A percentile compares a stretch with the other conserved stretches of the same genome.
Evolutionary conservation across 2,888 invertebrate species (phyloP).

Genomic region (Eilema sororculum): DNA sequence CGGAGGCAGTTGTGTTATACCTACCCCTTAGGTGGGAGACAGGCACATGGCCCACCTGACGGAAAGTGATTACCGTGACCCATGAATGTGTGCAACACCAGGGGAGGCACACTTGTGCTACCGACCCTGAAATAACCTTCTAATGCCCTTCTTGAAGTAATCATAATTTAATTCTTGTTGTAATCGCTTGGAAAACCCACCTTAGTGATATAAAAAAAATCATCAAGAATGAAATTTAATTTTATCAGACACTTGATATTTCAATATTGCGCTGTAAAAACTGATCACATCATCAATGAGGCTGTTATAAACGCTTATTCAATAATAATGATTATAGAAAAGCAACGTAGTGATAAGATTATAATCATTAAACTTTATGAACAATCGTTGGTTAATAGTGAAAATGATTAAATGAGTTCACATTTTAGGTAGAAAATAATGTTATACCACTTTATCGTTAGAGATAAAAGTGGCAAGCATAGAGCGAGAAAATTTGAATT

Average conservation of each 20-base stretch:
- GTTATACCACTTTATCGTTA: not conserved
- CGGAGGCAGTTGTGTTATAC: too few relatives aligned
- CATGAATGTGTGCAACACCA: too few relatives aligned
- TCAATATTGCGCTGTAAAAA: conserved; percentile 40
- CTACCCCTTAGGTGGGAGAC: too few relatives aligned
- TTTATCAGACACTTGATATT: not conserved
- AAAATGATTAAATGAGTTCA: conserved; percentile 10
- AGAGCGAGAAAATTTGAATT: not conserved
- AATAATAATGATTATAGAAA: conserved; percentile 19
- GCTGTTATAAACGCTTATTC: conserved; percentile 40
- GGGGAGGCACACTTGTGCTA: too few relatives aligned
- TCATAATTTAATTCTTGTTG: too few relatives aligned
- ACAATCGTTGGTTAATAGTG: conserved; percentile 34
- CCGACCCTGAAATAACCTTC: too few relatives aligned
- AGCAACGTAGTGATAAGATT: conserved; percentile 29
- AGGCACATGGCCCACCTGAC: too few relatives aligned
- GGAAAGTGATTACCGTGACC: too few relatives aligned
- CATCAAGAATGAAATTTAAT: not conserved
- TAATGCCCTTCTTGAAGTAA: too few relatives aligned
- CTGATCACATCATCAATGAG: conserved; percentile 45
- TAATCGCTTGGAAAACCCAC: too few relatives aligned
- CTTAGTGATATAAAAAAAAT: not conserved
- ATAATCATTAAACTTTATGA: conserved; percentile 43
- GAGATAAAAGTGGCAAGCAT: not conserved
- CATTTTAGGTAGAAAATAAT: conserved; percentile 1